A percentile compares a stretch with the other conserved stretches of the same genome.
phyloP scores from a whole-genome alignment of 2,113 vertebrate species.

The Ptilonorhynchus violaceus region DNA sequence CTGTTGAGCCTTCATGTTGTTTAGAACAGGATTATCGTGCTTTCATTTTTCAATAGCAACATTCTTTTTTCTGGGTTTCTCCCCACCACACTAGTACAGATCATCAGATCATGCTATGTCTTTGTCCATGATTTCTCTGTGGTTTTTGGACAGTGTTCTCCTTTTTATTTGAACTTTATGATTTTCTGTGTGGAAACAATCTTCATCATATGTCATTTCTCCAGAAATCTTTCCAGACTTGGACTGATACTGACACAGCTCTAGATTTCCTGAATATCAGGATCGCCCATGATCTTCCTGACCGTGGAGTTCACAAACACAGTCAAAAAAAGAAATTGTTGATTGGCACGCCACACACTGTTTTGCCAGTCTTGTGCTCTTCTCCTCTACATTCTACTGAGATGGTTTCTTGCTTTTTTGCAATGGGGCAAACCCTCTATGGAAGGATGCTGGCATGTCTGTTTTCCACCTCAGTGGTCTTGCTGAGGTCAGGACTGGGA shows the following conservation, averaged over 20 bases:
- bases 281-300: background rate
- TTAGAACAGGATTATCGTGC: background rate
- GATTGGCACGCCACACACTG: accelerated
- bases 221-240: background rate
- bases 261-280: background rate
- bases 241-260: background rate
- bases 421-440: accelerated
- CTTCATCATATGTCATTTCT: background rate
- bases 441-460: background rate
- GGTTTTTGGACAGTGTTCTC: background rate
- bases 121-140: background rate
- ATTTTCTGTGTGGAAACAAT: background rate
- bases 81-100: background rate
- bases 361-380: background rate
- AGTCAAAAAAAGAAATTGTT: background rate
- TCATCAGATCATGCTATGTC: background rate
- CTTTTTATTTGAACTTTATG: background rate
- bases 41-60: background rate
- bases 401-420: background rate
- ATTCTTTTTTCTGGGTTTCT: background rate
- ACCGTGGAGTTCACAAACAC: background rate
- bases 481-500: background rate
- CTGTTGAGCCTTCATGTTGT: background rate
- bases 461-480: background rate
- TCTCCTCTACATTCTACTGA: background rate